Base-by-base conservation (phyloP, 37 sponge, comb jelly and placozoan genomes). In the Aphrocallistes beatrix region DNA sequence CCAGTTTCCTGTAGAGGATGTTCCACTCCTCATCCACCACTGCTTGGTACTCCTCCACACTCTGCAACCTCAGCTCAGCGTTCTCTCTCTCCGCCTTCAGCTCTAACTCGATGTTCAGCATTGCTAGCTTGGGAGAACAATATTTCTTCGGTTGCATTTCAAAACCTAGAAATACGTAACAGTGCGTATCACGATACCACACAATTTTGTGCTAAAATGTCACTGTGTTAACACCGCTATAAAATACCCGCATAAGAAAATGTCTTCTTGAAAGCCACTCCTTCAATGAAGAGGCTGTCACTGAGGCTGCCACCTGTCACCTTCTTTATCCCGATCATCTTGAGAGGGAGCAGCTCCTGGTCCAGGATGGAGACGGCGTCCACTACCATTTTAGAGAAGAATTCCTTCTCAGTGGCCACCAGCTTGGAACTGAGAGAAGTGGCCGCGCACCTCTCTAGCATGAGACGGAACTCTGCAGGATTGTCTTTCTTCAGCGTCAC, bases 231-330 rank as follows among this genome's bases (percentile, higher is more conserved):
- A n/a, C n/a, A n/a, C n/a, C n/a, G n/a, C n/a, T n/a, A n/a, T n/a
- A n/a, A n/a, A n/a, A n/a, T 21, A 30, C 90, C 99, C 85, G 99
- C 99, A 50, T 99, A 99, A 32, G 99, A 99, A 88, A 99, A 99
- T 23, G 99, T 99, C 91, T 99, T 99, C 90, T 99, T 99, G 88
- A 99, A 99, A 1, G 96, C 99, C 36, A 99, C 99, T 38, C 99
- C 99, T 39, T 82, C 88, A 21, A 99, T 84, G 37, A 99, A 87
- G 36, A 85, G 91, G 1, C 96, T 93, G 36, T 99, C 99, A 87
- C 92, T 92, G 39, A 96, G 85, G n/a, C 94, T 89, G 0, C 96
- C 96, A 39, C 96, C 96, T 30, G 90, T 84, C 23, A 96, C 92
- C 50, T 96, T 96, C 94, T 96, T 96, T 6, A 93, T 93, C 13